These are phyloP conservation scores for Gracilinanus agilis DNA, from an alignment of 2,113 vertebrate species.

Conservation along the genomic window DNA sequence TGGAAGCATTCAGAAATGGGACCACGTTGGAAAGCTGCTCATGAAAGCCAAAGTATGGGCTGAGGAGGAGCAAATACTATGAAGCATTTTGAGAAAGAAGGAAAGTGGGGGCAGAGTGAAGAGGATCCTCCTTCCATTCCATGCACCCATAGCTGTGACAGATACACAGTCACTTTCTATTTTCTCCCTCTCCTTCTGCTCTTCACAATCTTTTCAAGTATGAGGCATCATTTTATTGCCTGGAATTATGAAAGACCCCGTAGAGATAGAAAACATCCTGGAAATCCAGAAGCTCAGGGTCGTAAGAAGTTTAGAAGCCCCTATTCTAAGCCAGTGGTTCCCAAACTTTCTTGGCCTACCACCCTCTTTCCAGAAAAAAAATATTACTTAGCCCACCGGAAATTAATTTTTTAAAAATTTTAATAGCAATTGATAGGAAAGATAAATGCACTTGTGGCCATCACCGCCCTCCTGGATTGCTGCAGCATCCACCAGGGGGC, in stretches of 20 bases:
- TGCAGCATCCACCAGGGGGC: too few species aligned
- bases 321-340: too few species aligned
- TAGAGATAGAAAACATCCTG: background rate
- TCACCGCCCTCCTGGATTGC: too few species aligned
- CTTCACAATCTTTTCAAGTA: background rate
- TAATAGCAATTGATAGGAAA: too few species aligned
- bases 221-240: background rate
- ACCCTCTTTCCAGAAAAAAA: too few species aligned
- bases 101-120: background rate
- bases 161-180: background rate
- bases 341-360: too few species aligned
- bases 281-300: background rate
- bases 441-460: too few species aligned
- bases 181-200: background rate
- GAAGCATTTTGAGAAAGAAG: background rate
- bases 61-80: background rate
- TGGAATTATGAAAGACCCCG: background rate
- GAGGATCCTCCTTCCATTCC: background rate
- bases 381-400: too few species aligned
- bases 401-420: too few species aligned
- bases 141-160: background rate
- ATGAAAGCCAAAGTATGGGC: background rate
- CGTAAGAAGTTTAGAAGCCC: too few species aligned
- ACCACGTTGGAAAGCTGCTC: background rate
- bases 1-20: background rate